Percentiles rank a stretch among this genome's conserved stretches.
Conservation (phyloP, 2,888 invertebrate genomes). For the Lithodes maja region DNA sequence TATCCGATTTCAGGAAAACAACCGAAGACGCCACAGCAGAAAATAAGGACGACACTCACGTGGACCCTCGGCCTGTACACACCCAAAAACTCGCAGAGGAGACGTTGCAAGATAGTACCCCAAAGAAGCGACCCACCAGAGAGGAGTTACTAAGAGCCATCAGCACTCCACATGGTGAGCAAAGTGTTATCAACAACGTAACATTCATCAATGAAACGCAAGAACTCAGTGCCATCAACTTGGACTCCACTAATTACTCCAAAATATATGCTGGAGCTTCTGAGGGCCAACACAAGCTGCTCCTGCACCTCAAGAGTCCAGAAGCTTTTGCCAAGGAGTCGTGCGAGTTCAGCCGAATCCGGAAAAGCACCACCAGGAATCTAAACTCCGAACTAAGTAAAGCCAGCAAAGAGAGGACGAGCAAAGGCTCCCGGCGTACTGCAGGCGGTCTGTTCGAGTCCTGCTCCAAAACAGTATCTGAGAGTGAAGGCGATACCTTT, state of each 20-base stretch:
- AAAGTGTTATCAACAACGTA: conserved; percentile 61
- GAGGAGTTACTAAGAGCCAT: conserved; percentile 54
- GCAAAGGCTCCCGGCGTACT: background rate
- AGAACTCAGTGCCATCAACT: conserved; percentile 55
- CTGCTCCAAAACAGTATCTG: conserved; percentile 6
- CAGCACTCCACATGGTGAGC: conserved; percentile 58
- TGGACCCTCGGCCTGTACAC: conserved; percentile 29
- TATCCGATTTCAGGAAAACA: conserved; percentile 35
- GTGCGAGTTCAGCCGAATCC: conserved; percentile 56
- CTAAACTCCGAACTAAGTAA: conserved; percentile 31
- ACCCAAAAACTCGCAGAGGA: background rate
- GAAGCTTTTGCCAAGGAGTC: conserved; percentile 60
- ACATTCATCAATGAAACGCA: conserved; percentile 67
- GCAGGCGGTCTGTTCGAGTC: conserved; percentile 35
- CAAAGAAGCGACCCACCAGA: conserved; percentile 9
- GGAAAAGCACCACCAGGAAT: conserved; percentile 35
- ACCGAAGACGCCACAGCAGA: background rate
- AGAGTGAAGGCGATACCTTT: conserved; percentile 12
- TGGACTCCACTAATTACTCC: conserved; percentile 4
- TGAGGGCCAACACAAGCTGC: conserved; percentile 19
- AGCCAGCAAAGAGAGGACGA: background rate
- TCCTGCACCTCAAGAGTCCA: conserved; percentile 62
- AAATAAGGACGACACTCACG: conserved; percentile 22
- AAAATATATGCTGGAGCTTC: background rate
- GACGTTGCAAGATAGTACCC: background rate